A percentile compares a stretch with the other conserved stretches of the same genome.
These are phyloP conservation scores for Drosophila orosa DNA, from an alignment of 1,140 invertebrate genomes.

Conservation along the genomic window DNA sequence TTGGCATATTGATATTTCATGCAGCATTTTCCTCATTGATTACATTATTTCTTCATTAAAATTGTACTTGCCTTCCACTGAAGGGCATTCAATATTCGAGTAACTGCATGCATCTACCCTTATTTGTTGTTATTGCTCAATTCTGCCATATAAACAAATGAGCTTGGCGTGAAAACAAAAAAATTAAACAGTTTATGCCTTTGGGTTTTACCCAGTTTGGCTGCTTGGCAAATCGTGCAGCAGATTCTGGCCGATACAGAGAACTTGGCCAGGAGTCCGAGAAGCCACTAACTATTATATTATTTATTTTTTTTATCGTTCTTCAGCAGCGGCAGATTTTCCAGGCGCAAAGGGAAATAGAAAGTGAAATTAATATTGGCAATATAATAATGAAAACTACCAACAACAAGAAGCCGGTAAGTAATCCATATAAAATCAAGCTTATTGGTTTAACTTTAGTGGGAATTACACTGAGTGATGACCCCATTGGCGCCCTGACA, in stretches of 20 bases:
- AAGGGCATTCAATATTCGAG: constrained; percentile 10
- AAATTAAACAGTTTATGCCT: constrained; percentile 12
- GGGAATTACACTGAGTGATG: neutral
- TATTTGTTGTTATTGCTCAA: constrained; percentile 22
- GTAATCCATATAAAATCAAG: too few species aligned
- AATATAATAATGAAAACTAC: neutral
- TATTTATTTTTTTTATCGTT: neutral
- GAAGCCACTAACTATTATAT: constrained; percentile 2
- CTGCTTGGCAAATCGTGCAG: constrained; percentile 42
- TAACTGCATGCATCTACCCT: neutral
- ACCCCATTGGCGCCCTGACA: neutral
- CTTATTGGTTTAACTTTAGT: neutral
- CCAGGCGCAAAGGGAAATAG: neutral
- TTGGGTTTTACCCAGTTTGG: constrained; percentile 49
- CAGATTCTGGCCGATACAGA: constrained; percentile 42
- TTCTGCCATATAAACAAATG: constrained; percentile 44
- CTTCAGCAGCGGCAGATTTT: neutral
- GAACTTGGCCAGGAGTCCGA: neutral
- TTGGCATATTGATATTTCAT: neutral
- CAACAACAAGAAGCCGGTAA: neutral
- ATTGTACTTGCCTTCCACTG: too few species aligned
- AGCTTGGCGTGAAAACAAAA: constrained; percentile 9
- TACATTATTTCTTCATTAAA: neutral
- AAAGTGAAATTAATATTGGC: constrained; percentile 1
- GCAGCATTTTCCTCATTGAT: neutral